phyloP scores from a whole-genome alignment of 2,888 invertebrate genomes.

The Cheilosia vulpina region DNA sequence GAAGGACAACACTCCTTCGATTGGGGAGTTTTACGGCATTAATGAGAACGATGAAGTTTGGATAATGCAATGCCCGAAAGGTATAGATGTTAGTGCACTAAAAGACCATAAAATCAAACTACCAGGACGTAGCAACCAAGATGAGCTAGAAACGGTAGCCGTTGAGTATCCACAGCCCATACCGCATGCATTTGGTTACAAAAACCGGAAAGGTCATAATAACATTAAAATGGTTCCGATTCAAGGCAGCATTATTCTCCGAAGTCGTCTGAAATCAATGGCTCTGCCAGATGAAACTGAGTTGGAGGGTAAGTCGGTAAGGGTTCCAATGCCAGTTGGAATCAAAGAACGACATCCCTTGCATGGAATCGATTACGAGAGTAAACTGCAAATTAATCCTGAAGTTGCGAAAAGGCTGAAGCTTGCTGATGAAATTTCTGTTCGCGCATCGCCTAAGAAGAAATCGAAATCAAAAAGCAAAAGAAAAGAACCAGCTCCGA shows the following conservation, averaged over 20 bases:
- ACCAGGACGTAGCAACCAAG: conserved; percentile 77
- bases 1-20: conserved; percentile 58
- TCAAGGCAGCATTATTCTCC: conserved; percentile 77
- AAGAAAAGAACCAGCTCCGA: conserved; percentile 14
- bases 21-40: conserved; percentile 75
- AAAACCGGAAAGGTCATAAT: conserved; percentile 75
- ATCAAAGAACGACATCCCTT: conserved; percentile 79
- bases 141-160: conserved; percentile 77
- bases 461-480: conserved; percentile 35
- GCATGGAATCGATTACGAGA: conserved; percentile 77
- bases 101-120: conserved; percentile 77
- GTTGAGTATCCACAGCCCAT: conserved; percentile 72
- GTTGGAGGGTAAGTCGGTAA: conserved; percentile 33
- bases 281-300: conserved; percentile 62
- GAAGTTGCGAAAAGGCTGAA: conserved; percentile 74
- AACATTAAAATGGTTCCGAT: conserved; percentile 76
- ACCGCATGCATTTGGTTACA: conserved; percentile 76
- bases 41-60: conserved; percentile 78
- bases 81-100: conserved; percentile 70
- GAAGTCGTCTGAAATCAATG: conserved; percentile 76
- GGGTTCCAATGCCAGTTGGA: conserved; percentile 76
- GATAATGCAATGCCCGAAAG: conserved; percentile 78
- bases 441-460: conserved; percentile 37
- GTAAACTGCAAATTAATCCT: conserved; percentile 73
- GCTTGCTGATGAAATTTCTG: conserved; percentile 69